phyloP scores from a whole-genome alignment of 2,888 invertebrate species.

The Dasypogon diadema region DNA sequence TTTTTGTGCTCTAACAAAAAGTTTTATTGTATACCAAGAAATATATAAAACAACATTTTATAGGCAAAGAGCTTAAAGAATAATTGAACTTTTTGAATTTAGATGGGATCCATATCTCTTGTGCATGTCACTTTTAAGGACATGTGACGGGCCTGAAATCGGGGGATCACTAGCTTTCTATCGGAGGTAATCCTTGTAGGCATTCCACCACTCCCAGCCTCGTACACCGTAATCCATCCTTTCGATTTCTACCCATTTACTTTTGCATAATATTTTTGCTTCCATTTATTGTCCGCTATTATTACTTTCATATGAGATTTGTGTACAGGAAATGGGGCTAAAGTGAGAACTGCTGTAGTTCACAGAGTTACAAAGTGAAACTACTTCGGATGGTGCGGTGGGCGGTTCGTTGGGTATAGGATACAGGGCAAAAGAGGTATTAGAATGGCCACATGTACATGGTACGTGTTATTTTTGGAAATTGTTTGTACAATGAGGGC shows the following conservation, averaged over 20 bases:
- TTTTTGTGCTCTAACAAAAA: constrained; percentile 41
- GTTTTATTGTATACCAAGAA: constrained; percentile 44
- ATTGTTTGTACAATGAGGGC: constrained; percentile 51
- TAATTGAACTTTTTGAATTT: constrained; percentile 52
- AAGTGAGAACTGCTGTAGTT: constrained; percentile 56
- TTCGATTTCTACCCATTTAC: constrained; percentile 43
- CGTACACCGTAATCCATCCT: constrained; percentile 27
- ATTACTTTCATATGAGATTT: constrained; percentile 55
- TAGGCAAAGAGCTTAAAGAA: constrained; percentile 50
- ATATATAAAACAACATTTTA: constrained; percentile 45
- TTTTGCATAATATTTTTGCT: constrained; percentile 48
- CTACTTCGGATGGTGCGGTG: not conserved
- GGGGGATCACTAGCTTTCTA: constrained; percentile 36
- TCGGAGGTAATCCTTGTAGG: constrained; percentile 39
- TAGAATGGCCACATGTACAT: constrained; percentile 45
- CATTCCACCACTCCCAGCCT: constrained; percentile 11
- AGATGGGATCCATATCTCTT: constrained; percentile 46
- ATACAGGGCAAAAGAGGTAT: not conserved
- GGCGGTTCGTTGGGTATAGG: not conserved
- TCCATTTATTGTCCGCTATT: constrained; percentile 53
- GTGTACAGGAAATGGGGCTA: constrained; percentile 54
- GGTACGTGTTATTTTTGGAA: constrained; percentile 53
- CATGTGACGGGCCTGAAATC: constrained; percentile 49
- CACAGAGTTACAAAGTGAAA: constrained; percentile 38
- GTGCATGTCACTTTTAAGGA: constrained; percentile 50